Evolutionary conservation across 2,797 vertebrate genomes (phyloP).

Genomic region (Anguilla obscura): DNA sequence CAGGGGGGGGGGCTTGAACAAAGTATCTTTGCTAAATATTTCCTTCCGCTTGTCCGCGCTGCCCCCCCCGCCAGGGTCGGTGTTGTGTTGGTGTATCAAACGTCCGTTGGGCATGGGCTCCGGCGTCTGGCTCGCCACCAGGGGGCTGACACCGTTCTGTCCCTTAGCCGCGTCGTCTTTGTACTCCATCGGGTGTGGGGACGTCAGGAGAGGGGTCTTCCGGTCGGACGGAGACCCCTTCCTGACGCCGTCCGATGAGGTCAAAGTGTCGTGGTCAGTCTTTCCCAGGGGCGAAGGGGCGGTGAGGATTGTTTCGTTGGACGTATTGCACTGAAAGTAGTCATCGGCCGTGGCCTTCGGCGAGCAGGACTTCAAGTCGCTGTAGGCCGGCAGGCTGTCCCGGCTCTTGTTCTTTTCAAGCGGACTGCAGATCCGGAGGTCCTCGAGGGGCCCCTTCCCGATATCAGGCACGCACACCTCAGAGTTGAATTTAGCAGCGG

Average conservation of each 20-base stretch:
- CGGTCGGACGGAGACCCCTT: constrained; percentile 75
- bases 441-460: constrained; percentile 71
- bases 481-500: constrained; percentile 75
- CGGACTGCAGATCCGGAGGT: constrained; percentile 71
- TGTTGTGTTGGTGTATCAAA: constrained; percentile 75
- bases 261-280: constrained; percentile 79
- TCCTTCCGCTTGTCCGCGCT: constrained; percentile 90
- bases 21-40: constrained; percentile 93
- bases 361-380: constrained; percentile 79
- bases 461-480: constrained; percentile 82
- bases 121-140: constrained; percentile 70
- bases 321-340: constrained; percentile 91
- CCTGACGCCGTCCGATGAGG: constrained; percentile 74
- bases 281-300: constrained; percentile 82
- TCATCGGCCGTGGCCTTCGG: constrained; percentile 83
- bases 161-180: constrained; percentile 86
- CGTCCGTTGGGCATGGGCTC: constrained; percentile 85
- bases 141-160: constrained; percentile 71
- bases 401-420: constrained; percentile 85
- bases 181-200: constrained; percentile 77
- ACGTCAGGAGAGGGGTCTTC: constrained; percentile 73
- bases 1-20: constrained; percentile 89
- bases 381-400: constrained; percentile 77
- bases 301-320: constrained; percentile 84
- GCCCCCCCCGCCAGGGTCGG: constrained; percentile 72